These are phyloP conservation scores for Pangasius djambal DNA, from an alignment of 2,797 vertebrate genomes.

Conservation along the genomic window DNA sequence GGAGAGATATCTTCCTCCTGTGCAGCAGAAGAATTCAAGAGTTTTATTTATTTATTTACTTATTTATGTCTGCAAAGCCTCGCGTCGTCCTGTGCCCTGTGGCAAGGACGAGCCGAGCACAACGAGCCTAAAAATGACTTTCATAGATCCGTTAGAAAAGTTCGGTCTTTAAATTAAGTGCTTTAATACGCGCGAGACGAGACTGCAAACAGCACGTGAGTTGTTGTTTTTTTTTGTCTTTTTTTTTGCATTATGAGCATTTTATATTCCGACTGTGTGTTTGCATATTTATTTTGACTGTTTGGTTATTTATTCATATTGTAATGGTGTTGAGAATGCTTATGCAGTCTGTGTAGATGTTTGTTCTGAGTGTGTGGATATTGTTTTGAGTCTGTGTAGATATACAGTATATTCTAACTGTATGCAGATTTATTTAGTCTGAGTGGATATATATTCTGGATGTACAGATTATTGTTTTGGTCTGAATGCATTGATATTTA, in stretches of 20 bases:
- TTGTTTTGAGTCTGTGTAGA: background rate
- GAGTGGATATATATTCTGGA: no score
- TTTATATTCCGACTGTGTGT: background rate
- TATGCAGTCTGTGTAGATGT: background rate
- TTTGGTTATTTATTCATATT: background rate
- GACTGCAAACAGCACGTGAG: background rate
- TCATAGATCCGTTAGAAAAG: background rate
- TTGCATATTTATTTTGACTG: background rate
- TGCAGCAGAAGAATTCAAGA: background rate
- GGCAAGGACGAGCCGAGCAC: background rate
- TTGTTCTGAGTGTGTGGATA: background rate
- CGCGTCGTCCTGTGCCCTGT: background rate
- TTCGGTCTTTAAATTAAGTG: background rate
- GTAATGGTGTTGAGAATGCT: background rate
- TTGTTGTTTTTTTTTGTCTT: background rate
- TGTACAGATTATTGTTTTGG: background rate
- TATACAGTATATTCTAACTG: background rate
- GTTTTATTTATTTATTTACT: background rate
- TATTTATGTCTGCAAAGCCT: background rate
- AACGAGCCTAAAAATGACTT: background rate
- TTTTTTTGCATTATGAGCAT: background rate
- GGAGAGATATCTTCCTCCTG: background rate
- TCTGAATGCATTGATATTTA: background rate
- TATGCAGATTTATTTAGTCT: no score
- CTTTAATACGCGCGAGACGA: background rate